Conservation (phyloP, 2,113 vertebrate genomes). For the Apteryx mantelli region DNA sequence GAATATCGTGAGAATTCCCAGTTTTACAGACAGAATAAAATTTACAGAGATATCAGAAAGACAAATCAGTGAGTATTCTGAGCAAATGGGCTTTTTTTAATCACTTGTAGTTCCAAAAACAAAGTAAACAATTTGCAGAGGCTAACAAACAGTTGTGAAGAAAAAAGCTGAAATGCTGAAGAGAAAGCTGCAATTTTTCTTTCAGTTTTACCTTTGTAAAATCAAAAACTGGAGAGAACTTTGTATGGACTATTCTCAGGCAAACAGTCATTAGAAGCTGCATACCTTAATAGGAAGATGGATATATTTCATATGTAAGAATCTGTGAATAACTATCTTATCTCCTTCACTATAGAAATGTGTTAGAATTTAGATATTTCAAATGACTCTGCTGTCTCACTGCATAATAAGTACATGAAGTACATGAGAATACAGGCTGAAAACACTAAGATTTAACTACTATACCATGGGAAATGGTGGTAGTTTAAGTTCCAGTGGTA, state of each 20-base stretch:
- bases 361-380: neutral
- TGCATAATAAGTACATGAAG: conserved; percentile 2
- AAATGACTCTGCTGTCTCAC: neutral
- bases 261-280: neutral
- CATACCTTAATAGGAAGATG: neutral
- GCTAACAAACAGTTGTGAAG: neutral
- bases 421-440: conserved; percentile 7
- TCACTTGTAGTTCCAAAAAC: conserved; percentile 5
- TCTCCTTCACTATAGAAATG: neutral
- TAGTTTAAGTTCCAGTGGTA: conserved; percentile 47
- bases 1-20: conserved; percentile 51
- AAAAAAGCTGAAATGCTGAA: neutral
- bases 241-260: neutral
- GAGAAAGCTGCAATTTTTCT: neutral
- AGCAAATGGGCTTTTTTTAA: conserved; percentile 41
- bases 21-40: conserved; percentile 53
- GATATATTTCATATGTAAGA: conserved; percentile 23
- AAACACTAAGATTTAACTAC: conserved; percentile 28
- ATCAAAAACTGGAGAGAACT: neutral
- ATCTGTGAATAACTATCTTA: neutral
- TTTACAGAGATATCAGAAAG: conserved; percentile 38
- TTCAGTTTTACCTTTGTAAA: conserved; percentile 11
- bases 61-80: conserved; percentile 29
- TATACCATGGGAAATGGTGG: neutral
- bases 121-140: conserved; percentile 45